These are phyloP conservation scores for Phalloptychus januarius DNA, from an alignment of 2,797 vertebrate genomes.

Conservation along the genomic window DNA sequence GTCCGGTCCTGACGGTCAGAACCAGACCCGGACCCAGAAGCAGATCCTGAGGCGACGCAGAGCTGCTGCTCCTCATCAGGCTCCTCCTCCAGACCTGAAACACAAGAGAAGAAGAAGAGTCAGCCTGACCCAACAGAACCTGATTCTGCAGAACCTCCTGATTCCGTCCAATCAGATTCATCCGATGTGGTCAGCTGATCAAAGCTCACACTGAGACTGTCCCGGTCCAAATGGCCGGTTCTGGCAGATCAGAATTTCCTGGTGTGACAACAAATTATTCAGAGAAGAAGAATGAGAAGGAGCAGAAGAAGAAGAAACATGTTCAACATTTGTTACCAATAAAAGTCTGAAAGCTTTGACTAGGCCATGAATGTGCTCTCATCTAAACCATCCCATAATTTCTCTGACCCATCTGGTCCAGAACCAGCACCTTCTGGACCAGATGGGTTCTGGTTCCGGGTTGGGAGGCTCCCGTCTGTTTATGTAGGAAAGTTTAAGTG, in stretches of 20 bases:
- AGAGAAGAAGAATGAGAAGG: too few species aligned
- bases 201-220: background rate
- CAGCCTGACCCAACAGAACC: background rate
- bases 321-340: background rate
- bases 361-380: background rate
- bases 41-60: background rate
- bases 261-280: too few species aligned
- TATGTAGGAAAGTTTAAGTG: background rate
- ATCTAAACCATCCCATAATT: too few species aligned
- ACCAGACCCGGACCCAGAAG: too few species aligned
- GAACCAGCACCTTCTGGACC: background rate
- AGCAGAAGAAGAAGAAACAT: background rate
- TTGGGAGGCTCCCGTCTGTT: background rate
- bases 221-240: background rate
- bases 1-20: background rate
- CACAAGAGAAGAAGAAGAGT: background rate
- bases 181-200: background rate
- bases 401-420: too few species aligned
- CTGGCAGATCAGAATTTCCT: background rate
- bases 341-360: background rate
- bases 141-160: background rate
- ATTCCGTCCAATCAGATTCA: background rate
- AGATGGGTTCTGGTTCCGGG: background rate
- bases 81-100: constrained; percentile 41
- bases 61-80: constrained; percentile 7